Base-by-base conservation (phyloP, 2,797 vertebrate genomes). In the Craterocephalus amniculus region DNA sequence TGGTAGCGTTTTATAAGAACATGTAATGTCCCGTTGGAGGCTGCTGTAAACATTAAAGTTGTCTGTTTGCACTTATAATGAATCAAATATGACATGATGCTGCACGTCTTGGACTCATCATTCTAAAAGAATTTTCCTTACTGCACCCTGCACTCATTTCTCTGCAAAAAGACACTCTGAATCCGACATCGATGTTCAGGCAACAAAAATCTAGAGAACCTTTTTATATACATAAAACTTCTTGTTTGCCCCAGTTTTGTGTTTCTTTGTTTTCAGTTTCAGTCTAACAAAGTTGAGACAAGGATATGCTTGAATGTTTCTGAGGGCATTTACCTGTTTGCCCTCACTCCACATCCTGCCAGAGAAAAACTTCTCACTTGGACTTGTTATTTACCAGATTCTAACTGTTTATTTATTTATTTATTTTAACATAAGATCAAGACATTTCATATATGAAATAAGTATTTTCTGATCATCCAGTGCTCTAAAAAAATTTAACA, bases 341-440 rank as follows among this genome's bases (percentile, higher is more conserved):
- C 76, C 58, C 69, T 73, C 67, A 29, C 74, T 66, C 63, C 48
- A 58, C 45, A 6, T 54, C 62, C 71, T 35, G 5, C 63, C 72
- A 71, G 26, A 18, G 2, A 77, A 58, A 58, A 78, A 63, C 45
- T n/a, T 63, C 78, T 83, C 83, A 84, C 74, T 79, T 57, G 74
- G 83, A 83, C 74, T 70, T 77, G 76, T 87, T 87, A 84, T 90
- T 87, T 87, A 73, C 72, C 80, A 83, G 67, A 73, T 68, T 63
- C 59, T 52, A 74, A 63, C 54, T 1, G 55, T 43, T 43, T 40
- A 5, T 36, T 38, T 38, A 3, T 38, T 38, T 36, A 62, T 83
- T 72, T 72, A 76, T 70, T 76, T 81, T n/a, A 67, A 72, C 78
- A 73, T 51, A 75, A 36, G 73, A 79, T 66, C 69, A 48, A 81